These are phyloP conservation scores for Norana najaformis DNA, from an alignment of 2,888 invertebrate species.

Conservation along the genomic window DNA sequence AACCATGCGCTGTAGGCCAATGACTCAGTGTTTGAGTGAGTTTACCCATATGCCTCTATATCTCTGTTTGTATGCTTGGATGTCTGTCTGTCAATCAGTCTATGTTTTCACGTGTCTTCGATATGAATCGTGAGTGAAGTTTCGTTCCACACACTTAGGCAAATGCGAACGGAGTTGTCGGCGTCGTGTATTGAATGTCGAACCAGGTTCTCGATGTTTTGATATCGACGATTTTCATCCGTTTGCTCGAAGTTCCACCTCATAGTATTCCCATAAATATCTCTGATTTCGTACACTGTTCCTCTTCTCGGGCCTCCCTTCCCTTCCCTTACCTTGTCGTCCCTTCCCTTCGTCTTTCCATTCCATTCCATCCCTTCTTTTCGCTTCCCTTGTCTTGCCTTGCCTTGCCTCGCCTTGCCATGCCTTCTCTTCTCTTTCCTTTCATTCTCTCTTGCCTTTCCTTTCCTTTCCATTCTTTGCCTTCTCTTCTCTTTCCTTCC, in stretches of 20 bases:
- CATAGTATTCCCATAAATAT: background rate
- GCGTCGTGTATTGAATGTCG: background rate
- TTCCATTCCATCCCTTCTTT: background rate
- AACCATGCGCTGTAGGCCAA: too few relatives aligned
- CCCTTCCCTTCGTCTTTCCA: background rate
- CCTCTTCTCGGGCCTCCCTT: background rate
- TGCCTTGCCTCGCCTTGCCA: background rate
- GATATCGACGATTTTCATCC: background rate
- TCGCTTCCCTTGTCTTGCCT: background rate
- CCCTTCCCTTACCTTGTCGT: background rate
- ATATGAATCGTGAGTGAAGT: background rate
- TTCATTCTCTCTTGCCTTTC: background rate
- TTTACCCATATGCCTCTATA: background rate
- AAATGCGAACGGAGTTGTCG: background rate
- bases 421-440: background rate
- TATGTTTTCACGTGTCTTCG: background rate
- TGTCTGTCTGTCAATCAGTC: background rate
- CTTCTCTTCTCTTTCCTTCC: background rate
- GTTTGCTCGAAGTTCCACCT: background rate
- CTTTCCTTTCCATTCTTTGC: background rate
- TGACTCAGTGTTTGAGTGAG: background rate
- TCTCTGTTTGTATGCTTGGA: too few relatives aligned
- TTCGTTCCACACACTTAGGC: background rate
- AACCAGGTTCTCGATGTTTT: background rate
- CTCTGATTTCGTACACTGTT: background rate